Evolutionary conservation across 1,140 invertebrate species (phyloP).

Genomic region (Papilio glaucus): DNA sequence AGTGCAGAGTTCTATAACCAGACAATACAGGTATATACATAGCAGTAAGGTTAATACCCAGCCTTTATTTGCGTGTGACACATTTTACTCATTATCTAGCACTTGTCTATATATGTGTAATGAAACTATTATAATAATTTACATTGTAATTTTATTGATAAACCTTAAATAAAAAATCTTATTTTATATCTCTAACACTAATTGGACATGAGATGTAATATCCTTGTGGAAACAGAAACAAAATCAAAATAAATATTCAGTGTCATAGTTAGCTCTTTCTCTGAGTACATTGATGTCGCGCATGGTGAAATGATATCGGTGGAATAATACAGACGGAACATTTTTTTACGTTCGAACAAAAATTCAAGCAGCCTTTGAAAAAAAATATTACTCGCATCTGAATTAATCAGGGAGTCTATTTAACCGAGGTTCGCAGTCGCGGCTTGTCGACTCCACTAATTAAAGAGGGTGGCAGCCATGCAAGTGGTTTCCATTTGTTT

Average conservation of each 20-base stretch:
- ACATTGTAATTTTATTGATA: not conserved
- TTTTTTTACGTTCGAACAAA: slow-evolving; percentile 25
- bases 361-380: slow-evolving; percentile 28
- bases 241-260: not conserved
- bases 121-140: no score
- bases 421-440: slow-evolving; percentile 29
- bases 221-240: not conserved
- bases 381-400: slow-evolving; percentile 33
- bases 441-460: slow-evolving; percentile 52
- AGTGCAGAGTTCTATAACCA: no score
- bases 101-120: not conserved
- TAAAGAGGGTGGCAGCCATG: slow-evolving; percentile 62
- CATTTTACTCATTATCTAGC: not conserved
- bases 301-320: not conserved
- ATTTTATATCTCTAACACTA: not conserved
- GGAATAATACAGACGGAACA: slow-evolving; percentile 11
- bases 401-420: slow-evolving; percentile 37
- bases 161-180: not conserved
- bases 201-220: not conserved
- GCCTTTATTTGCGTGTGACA: not conserved
- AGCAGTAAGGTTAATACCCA: no score
- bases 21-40: no score
- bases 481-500: slow-evolving; percentile 56
- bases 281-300: not conserved
- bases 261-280: slow-evolving; percentile 6